Conservation (phyloP, 2,888 invertebrate genomes). For the Catocala nupta region DNA sequence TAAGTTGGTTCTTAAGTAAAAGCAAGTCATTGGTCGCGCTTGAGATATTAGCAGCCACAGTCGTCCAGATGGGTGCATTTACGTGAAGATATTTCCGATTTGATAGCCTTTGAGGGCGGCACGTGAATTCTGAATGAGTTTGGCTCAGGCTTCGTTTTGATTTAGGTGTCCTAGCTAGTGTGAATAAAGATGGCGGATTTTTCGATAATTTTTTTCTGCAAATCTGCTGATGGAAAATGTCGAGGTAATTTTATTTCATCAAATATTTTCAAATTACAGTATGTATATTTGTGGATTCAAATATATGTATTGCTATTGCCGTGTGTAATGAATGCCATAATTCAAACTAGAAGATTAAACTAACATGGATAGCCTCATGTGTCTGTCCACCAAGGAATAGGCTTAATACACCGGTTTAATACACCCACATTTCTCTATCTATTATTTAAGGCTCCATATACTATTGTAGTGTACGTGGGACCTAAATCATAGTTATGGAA, state of each 20-base stretch:
- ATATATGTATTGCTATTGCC: too few species aligned
- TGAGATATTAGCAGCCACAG: slow-evolving; percentile 84
- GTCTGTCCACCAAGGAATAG: too few species aligned
- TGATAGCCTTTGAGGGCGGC: slow-evolving; percentile 78
- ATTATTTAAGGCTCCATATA: too few species aligned
- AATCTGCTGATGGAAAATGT: background rate
- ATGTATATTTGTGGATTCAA: too few species aligned
- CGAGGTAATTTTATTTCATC: background rate
- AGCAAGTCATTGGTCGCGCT: slow-evolving; percentile 75
- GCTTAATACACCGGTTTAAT: too few species aligned
- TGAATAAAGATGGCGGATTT: slow-evolving; percentile 35
- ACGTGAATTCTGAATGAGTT: slow-evolving; percentile 53
- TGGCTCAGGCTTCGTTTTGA: slow-evolving; percentile 42
- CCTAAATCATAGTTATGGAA: too few species aligned
- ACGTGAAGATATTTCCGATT: slow-evolving; percentile 77
- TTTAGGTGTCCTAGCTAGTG: slow-evolving; percentile 44
- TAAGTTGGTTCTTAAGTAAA: slow-evolving; percentile 70
- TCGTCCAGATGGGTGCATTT: slow-evolving; percentile 79
- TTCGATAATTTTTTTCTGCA: slow-evolving; percentile 24
- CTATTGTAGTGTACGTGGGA: too few species aligned
- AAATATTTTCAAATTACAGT: background rate
- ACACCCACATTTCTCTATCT: too few species aligned
- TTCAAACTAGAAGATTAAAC: too few species aligned
- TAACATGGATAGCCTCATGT: too few species aligned
- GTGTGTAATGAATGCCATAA: too few species aligned